Evolutionary conservation across 1,140 invertebrate species (phyloP).

Genomic region (Zaprionus inermis): DNA sequence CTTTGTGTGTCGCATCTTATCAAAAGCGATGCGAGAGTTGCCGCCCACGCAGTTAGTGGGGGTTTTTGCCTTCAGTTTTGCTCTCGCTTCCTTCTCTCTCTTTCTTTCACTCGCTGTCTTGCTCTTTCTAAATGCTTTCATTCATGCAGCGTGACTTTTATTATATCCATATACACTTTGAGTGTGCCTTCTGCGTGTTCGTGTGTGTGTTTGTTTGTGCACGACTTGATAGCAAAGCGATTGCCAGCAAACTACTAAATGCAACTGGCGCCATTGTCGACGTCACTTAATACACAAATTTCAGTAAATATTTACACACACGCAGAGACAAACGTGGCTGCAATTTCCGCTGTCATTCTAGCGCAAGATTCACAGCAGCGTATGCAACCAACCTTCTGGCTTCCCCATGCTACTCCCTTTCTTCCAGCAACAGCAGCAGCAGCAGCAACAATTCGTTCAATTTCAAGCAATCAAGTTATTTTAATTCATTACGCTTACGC

Average conservation of each 20-base stretch:
- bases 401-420: background rate
- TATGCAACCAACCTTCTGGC: background rate
- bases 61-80: background rate
- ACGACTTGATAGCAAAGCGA: slow-evolving; percentile 45
- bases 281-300: slow-evolving; percentile 82
- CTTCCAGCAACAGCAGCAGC: too few relatives aligned
- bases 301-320: slow-evolving; percentile 77
- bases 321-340: slow-evolving; percentile 13
- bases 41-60: slow-evolving; percentile 58
- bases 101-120: too few relatives aligned
- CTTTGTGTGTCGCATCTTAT: slow-evolving; percentile 19
- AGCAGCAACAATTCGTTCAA: slow-evolving; percentile 78
- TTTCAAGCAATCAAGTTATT: slow-evolving; percentile 83
- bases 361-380: slow-evolving; percentile 15
- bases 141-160: slow-evolving; percentile 72
- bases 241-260: slow-evolving; percentile 52
- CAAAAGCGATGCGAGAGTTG: slow-evolving; percentile 1
- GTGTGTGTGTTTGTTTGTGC: slow-evolving; percentile 20
- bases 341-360: slow-evolving; percentile 40
- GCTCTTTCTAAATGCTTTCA: slow-evolving; percentile 55
- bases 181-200: slow-evolving; percentile 1
- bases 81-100: slow-evolving; percentile 2
- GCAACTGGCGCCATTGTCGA: slow-evolving; percentile 53
- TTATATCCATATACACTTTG: slow-evolving; percentile 35
- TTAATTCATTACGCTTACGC: slow-evolving; percentile 83